Conservation (phyloP, 2,797 vertebrate species). For the Todus mexicanus region DNA sequence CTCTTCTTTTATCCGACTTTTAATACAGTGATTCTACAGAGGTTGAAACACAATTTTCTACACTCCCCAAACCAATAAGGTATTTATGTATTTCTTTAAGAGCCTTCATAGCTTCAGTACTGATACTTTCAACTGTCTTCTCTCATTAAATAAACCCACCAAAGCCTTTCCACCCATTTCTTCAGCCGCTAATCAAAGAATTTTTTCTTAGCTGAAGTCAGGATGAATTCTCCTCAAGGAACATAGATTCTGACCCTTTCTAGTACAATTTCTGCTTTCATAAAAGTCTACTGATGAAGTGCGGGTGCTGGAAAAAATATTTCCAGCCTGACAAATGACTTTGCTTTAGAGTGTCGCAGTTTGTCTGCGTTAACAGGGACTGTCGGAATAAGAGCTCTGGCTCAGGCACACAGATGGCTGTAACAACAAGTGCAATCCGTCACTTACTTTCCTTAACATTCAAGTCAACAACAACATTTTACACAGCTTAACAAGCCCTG, state of each 20-base stretch:
- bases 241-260: background rate
- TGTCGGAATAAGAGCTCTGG: background rate
- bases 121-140: background rate
- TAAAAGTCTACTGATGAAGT: conserved; percentile 22
- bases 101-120: background rate
- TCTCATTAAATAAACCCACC: background rate
- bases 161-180: background rate
- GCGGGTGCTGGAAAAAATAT: conserved; percentile 20
- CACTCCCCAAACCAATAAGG: background rate
- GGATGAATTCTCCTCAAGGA: background rate
- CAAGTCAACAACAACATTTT: conserved; percentile 67
- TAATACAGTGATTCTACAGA: background rate
- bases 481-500: conserved; percentile 61
- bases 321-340: background rate
- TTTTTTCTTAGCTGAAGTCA: conserved; percentile 5
- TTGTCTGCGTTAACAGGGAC: background rate
- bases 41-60: background rate
- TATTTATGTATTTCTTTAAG: background rate
- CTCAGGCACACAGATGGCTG: conserved; percentile 50
- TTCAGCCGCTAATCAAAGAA: background rate
- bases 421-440: conserved; percentile 63
- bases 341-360: background rate
- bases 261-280: background rate
- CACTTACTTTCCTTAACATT: conserved; percentile 62
- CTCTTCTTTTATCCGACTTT: background rate